Percentiles rank a stretch among this genome's conserved stretches.
These are phyloP conservation scores for Thamnophis elegans DNA, from an alignment of 2,797 vertebrate genomes.

Conservation along the genomic window DNA sequence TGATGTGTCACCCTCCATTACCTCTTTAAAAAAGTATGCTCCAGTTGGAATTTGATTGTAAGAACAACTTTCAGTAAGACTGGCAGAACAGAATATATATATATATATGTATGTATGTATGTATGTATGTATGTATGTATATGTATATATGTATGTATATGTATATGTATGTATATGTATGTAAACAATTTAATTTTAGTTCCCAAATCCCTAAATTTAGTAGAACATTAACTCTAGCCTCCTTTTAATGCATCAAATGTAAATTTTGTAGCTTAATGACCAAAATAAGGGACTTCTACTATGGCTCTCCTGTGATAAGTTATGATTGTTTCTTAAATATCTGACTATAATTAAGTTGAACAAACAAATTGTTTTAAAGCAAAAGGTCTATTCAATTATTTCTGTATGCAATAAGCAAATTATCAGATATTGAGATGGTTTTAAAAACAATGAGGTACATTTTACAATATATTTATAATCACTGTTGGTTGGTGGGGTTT, in stretches of 20 bases:
- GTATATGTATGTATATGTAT: too few relatives aligned
- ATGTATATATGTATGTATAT: too few relatives aligned
- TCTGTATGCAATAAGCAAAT: too few relatives aligned
- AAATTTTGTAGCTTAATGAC: background rate
- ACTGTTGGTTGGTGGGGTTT: background rate
- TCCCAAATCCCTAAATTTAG: background rate
- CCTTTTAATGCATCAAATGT: background rate
- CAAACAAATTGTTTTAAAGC: background rate
- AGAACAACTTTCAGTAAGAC: background rate
- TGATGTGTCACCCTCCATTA: background rate
- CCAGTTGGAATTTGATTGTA: too few relatives aligned
- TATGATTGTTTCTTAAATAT: background rate
- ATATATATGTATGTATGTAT: too few relatives aligned
- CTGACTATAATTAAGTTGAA: background rate
- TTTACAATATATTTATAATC: background rate
- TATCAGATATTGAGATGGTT: background rate
- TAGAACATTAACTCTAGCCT: background rate
- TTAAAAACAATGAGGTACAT: background rate
- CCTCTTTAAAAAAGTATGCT: background rate
- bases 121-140: too few relatives aligned
- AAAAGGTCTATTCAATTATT: background rate
- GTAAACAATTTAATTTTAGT: background rate
- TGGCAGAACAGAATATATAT: background rate
- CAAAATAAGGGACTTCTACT: background rate
- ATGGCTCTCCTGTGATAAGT: background rate